These are phyloP conservation scores for Callospermophilus lateralis DNA, from an alignment of 2,113 vertebrate genomes.

Conservation along the genomic window DNA sequence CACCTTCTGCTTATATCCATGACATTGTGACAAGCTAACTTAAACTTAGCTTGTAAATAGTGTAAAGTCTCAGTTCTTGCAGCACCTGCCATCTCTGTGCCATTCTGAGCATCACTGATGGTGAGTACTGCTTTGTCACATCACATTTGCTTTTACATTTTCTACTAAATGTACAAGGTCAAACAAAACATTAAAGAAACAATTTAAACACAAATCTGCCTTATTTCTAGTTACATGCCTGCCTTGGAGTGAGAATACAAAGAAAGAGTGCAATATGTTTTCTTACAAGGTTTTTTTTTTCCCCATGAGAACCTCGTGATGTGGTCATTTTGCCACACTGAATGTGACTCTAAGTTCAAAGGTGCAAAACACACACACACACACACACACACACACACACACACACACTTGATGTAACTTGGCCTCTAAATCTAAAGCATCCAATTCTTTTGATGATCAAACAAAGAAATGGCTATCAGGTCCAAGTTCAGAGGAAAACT, in stretches of 20 bases:
- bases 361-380: too few species aligned
- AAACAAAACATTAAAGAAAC: conserved; percentile 25
- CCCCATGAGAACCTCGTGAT: neutral
- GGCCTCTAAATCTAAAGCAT: neutral
- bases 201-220: neutral
- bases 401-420: neutral
- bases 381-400: too few species aligned
- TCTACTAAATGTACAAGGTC: neutral
- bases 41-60: neutral
- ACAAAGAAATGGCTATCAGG: neutral
- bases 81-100: neutral
- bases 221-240: neutral
- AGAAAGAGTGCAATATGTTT: neutral
- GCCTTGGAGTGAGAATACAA: neutral
- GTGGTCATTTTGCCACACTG: neutral
- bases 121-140: neutral
- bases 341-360: conserved; percentile 20
- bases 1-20: neutral
- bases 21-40: neutral
- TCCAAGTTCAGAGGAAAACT: neutral
- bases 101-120: neutral
- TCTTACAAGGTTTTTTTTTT: neutral
- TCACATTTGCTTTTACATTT: neutral
- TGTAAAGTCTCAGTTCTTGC: neutral
- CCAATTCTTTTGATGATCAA: neutral